Base-by-base conservation (phyloP, 2,797 vertebrate species). In the Enteromius radiatus region DNA sequence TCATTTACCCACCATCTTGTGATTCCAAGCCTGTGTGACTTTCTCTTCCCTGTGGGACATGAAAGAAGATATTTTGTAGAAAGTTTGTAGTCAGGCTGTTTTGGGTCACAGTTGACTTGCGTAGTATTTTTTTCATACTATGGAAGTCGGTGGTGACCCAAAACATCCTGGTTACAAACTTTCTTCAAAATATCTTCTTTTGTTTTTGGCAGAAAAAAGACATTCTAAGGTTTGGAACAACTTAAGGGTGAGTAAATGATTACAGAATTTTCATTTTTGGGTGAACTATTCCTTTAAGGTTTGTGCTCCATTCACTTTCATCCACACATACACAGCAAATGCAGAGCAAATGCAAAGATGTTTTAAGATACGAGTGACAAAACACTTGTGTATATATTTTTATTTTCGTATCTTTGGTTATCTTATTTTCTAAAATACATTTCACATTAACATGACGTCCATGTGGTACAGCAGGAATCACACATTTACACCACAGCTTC, bases 401-500 rank as follows among this genome's bases (percentile, higher is more conserved):
- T 17, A 14, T n/a, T 1, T 14, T 33, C 26, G 14, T 65, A 2
- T 49, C 12, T 52, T 28, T 2, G 5, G 33, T 5, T 3, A 1
- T 45, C 23, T 56, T 56, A 1, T 49, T 81, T 63, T n/a, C 5
- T 23, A 21, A 23, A 21, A 33, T 65, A 17, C 1, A 52, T 19
- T 74, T 61, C 0, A 47, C 36, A 43, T 56, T 28, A 79, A 15
- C 19, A 43, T 31, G 1, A 56, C 1, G 36, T 31, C 52, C 2
- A 31, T 26, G 15, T 7, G 26, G 7, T 61, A 14, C 23, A 45
- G 14, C 26, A 41, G 15, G 2, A 47, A 19, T 71, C 12, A 11
- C 78, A 71, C 52, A 45, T 61, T 49, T 2, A 74, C 28, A 63
- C 80, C 70, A 75, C 59, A 64, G 56, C 69, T 81, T 38, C 41